Base-by-base conservation (phyloP, 1,140 invertebrate species). In the Lasaia peninsularis region DNA sequence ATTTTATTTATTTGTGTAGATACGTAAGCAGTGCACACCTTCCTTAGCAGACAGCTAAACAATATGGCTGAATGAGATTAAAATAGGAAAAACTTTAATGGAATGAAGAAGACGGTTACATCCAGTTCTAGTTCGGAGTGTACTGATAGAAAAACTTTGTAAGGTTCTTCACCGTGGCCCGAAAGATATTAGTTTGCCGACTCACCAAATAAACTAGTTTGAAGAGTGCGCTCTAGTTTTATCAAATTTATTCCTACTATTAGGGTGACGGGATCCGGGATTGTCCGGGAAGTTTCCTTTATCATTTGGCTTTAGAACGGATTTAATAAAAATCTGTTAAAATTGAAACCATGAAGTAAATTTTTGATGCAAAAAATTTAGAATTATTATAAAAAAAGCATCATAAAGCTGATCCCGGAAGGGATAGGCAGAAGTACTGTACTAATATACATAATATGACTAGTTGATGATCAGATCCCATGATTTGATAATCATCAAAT, bases 171-270 rank as follows among this genome's bases (percentile, higher is more conserved):
- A 34, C 7, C 51, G 32, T 52, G 18, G 14, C 14, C 51, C 32
- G 51, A 34, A 33, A 52, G 51, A 52, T 52, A 52, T 52, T 52
- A 52, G 51, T 52, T 52, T 34, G 16, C 24, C 11, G 32, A 52
- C 21, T 32, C 49, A 51, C 51, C 51, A 18, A 52, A 52, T 52
- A 52, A 52, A 52, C 51, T 32, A 33, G 51, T 52, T 52, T 52
- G 28, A 52, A 52, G 51, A 18, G 24, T 52, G 16, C 51, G 51
- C 28, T 52, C 51, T 18, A 52, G 24, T 52, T 52, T 52, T 33
- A 32, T 33, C 24, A 52, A 31, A 52, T 52, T 52, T 52, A 52
- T 33, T 52, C 24, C 32, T 28, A 48, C 40, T 48, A 48, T 48
- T 48, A 48, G 40, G 20, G 40, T 21, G 40, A 48, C 33, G 11